These are phyloP conservation scores for Chrysolina haemoptera DNA, from an alignment of 2,888 invertebrate species.

Conservation along the genomic window DNA sequence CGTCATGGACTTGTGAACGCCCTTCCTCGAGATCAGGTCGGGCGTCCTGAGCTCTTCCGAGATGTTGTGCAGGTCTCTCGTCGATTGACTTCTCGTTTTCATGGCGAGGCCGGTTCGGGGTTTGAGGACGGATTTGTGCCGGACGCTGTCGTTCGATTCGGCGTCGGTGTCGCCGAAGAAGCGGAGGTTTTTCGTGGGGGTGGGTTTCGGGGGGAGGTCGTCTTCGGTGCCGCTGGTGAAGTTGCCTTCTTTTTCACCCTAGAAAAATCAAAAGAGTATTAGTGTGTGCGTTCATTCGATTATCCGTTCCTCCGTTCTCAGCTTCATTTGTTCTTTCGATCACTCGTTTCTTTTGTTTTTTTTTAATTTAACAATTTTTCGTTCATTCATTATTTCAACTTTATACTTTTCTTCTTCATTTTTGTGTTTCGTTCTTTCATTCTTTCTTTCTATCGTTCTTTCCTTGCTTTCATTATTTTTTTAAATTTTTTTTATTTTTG, in stretches of 20 bases:
- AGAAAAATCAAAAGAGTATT: constrained; percentile 37
- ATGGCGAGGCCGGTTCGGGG: constrained; percentile 48
- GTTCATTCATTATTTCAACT: no score
- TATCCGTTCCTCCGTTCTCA: neutral
- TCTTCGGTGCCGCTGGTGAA: constrained; percentile 70
- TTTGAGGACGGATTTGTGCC: constrained; percentile 58
- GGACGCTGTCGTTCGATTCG: constrained; percentile 78
- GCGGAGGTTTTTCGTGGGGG: constrained; percentile 80
- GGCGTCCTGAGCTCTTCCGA: constrained; percentile 69
- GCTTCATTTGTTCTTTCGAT: no score
- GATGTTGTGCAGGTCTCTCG: constrained; percentile 74
- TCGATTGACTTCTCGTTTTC: constrained; percentile 63
- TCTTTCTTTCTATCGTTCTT: no score
- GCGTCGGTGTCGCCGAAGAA: constrained; percentile 90
- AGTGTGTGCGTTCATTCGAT: neutral
- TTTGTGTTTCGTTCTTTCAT: no score
- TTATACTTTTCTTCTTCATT: no score
- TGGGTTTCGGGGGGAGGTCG: constrained; percentile 67
- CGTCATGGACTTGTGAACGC: constrained; percentile 68
- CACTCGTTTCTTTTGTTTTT: no score
- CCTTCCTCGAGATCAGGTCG: constrained; percentile 62
- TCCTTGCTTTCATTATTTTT: no score
- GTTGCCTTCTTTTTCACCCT: constrained; percentile 69
- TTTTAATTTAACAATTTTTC: no score
- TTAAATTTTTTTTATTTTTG: no score